Base-by-base conservation (phyloP, 2,797 vertebrate genomes). In the Rhincodon typus region DNA sequence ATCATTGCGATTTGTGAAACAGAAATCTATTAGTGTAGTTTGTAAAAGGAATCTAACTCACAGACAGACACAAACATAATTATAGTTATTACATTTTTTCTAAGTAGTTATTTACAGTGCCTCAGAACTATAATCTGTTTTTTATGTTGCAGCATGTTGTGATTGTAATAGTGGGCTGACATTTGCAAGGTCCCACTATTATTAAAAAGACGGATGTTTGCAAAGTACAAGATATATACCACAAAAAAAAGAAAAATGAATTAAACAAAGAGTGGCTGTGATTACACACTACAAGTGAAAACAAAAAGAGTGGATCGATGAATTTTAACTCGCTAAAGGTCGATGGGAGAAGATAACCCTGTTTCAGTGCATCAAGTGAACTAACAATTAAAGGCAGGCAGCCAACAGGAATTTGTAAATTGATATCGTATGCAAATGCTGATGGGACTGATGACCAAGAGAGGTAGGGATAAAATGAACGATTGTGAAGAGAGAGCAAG, bases 1-100 rank as follows among this genome's bases (percentile, higher is more conserved):
- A 77, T 8, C 27, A 96, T 69, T 95, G n/a, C 66, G 69, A 94
- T 96, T 91, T 95, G 62, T 82, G n/a, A 42, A n/a, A 96, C 94
- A 91, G 96, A 96, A 96, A 96, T 96, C 84, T 95, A 95, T 70
- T 79, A 25, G 79, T 67, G 38, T 79, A 96, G 6, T 42, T 95
- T 69, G 72, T 7, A 95, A 94, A 90, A 62, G 95, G 95, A 79
- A 7, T 70, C 95, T 42, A 42, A 95, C 91, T 96, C 96, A 96
- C 95, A 96, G 96, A 96, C 96, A 96, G 95, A 84, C 97, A 96
- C 96, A 96, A 96, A 96, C 96, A 93, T 96, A 96, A 97, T 96
- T 96, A 96, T 82, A 96, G 96, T 96, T 96, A 95, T 96, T 96
- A 96, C 96, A 94, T 96, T 96, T 96, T 95, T 87, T 96, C 96